A percentile compares a stretch with the other conserved stretches of the same genome.
Conservation (phyloP, 1,140 invertebrate species). For the Papilio xuthus region DNA sequence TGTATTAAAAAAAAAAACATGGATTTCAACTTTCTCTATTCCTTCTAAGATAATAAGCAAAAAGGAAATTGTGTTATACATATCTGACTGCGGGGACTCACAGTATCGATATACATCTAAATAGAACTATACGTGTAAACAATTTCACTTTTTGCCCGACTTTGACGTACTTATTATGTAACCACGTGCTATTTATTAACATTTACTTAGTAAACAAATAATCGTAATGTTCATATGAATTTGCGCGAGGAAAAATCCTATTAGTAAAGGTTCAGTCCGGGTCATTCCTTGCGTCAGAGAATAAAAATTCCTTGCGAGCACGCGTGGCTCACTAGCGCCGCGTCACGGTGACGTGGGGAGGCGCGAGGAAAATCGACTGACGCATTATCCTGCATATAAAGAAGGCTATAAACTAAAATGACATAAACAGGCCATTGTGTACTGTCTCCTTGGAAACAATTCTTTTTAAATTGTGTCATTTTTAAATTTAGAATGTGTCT, state of each 20-base stretch:
- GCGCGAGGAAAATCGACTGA: constrained; percentile 2
- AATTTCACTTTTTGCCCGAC: background rate
- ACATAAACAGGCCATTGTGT: constrained; percentile 13
- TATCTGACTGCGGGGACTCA: too few relatives aligned
- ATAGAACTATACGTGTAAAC: background rate
- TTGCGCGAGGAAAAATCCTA: constrained; percentile 8
- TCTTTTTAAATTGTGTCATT: constrained; percentile 40
- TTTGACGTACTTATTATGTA: background rate
- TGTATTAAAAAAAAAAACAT: too few relatives aligned
- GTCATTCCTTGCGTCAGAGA: constrained; percentile 21
- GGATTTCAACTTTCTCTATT: too few relatives aligned
- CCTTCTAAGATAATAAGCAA: too few relatives aligned
- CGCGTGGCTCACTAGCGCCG: background rate
- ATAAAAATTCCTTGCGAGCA: constrained; percentile 24
- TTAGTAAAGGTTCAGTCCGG: background rate
- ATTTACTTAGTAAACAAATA: background rate
- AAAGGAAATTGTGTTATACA: too few relatives aligned
- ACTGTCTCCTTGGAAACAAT: constrained; percentile 26
- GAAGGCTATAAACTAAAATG: constrained; percentile 4
- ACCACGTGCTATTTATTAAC: background rate
- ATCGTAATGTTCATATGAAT: background rate
- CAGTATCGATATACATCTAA: background rate
- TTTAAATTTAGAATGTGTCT: background rate
- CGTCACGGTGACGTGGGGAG: constrained; percentile 16
- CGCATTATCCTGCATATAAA: constrained; percentile 30